Evolutionary conservation across 2,888 invertebrate genomes (phyloP).

Genomic region (Xestoiulus laeticollis): DNA sequence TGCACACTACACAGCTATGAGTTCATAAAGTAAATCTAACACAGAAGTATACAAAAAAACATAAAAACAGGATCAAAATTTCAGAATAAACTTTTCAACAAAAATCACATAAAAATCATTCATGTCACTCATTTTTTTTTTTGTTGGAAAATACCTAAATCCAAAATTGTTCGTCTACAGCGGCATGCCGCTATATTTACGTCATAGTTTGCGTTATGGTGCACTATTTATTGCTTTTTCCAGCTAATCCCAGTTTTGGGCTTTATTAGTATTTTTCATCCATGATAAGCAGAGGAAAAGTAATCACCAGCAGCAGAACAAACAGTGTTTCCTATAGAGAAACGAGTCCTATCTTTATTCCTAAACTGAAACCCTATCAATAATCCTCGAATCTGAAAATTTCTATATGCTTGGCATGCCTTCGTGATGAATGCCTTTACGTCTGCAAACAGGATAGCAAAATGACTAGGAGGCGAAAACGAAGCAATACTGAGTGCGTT

Average conservation of each 20-base stretch:
- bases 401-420: background rate
- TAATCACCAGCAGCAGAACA: background rate
- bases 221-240: background rate
- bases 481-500: constrained; percentile 2
- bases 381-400: background rate
- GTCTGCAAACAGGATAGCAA: background rate
- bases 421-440: background rate
- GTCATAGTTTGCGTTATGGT: too few species aligned
- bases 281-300: background rate
- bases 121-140: too few species aligned
- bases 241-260: background rate
- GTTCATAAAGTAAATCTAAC: too few species aligned
- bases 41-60: too few species aligned
- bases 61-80: too few species aligned
- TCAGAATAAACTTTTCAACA: too few species aligned
- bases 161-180: too few species aligned
- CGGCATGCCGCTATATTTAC: too few species aligned
- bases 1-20: too few species aligned
- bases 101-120: too few species aligned
- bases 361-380: background rate
- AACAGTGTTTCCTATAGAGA: background rate
- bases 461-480: background rate
- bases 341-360: background rate
- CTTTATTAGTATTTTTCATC: background rate
- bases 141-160: too few species aligned